These are phyloP conservation scores for Cuniculus paca DNA, from an alignment of 2,797 vertebrate species.

Conservation along the genomic window DNA sequence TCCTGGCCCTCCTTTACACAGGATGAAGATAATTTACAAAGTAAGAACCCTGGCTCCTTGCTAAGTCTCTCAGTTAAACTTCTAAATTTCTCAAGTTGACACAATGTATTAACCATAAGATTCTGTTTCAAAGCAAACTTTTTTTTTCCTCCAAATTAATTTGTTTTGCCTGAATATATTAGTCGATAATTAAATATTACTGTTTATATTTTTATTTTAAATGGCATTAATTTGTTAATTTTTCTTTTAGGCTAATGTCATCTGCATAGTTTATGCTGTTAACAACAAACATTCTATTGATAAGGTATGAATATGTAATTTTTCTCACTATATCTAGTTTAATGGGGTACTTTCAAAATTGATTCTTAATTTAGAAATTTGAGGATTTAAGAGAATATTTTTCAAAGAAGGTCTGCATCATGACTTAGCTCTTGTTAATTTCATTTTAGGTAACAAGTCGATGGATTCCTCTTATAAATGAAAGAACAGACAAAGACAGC, in stretches of 20 bases:
- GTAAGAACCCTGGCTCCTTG: too few relatives aligned
- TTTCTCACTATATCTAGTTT: constrained; percentile 36
- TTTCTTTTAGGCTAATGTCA: constrained; percentile 91
- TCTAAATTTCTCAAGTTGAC: too few relatives aligned
- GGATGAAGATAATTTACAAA: too few relatives aligned
- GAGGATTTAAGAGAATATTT: background rate
- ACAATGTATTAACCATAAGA: too few relatives aligned
- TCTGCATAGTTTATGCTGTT: constrained; percentile 93
- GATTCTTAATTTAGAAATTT: constrained; percentile 49
- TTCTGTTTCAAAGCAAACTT: background rate
- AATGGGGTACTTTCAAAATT: background rate
- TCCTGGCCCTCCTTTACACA: too few relatives aligned
- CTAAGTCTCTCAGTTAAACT: too few relatives aligned
- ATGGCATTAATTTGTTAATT: constrained; percentile 65
- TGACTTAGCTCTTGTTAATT: constrained; percentile 61
- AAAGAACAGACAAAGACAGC: constrained; percentile 99
- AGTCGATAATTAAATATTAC: constrained; percentile 10
- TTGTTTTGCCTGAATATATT: constrained; percentile 1
- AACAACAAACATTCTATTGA: constrained; percentile 93
- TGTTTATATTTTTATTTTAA: constrained; percentile 53
- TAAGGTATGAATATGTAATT: constrained; percentile 87
- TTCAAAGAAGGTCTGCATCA: constrained; percentile 17
- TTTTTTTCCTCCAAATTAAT: constrained; percentile 1
- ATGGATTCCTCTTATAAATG: constrained; percentile 99
- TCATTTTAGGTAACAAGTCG: constrained; percentile 96